phyloP scores from a whole-genome alignment of 1,140 invertebrate genomes.

The Potamilus streckersoni region DNA sequence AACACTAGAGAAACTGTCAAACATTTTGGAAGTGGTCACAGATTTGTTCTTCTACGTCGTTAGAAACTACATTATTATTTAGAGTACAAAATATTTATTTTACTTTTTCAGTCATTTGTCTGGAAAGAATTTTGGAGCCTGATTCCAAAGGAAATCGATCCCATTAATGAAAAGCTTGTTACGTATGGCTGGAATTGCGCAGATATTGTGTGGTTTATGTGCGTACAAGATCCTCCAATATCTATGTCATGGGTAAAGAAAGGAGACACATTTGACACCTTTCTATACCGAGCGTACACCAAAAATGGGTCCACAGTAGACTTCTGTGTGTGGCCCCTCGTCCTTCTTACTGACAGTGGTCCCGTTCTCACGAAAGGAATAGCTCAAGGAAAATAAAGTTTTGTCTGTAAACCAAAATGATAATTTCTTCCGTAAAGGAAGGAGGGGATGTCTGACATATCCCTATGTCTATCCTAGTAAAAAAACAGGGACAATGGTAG shows the following conservation, averaged over 20 bases:
- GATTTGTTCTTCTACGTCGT: no score
- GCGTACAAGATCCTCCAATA: slow-evolving; percentile 25
- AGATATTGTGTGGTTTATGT: slow-evolving; percentile 23
- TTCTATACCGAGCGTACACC: slow-evolving; percentile 15
- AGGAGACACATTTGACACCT: slow-evolving; percentile 11
- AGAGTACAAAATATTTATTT: no score
- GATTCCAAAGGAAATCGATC: no score
- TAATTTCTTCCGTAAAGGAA: neutral
- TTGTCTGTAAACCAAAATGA: no score
- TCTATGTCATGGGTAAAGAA: slow-evolving; percentile 11
- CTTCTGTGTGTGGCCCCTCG: slow-evolving; percentile 26
- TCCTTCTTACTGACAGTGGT: slow-evolving; percentile 10
- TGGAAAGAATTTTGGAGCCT: no score
- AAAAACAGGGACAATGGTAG: slow-evolving; percentile 17
- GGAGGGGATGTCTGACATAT: slow-evolving; percentile 3
- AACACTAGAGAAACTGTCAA: no score
- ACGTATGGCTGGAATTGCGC: slow-evolving; percentile 2
- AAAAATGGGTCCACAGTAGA: slow-evolving; percentile 16
- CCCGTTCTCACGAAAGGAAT: slow-evolving; percentile 11
- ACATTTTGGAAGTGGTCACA: no score
- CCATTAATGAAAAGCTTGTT: neutral
- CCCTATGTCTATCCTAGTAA: slow-evolving; percentile 8
- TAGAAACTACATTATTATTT: no score
- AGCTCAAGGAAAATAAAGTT: slow-evolving; percentile 6
- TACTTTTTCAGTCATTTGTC: no score